Base-by-base conservation (phyloP, 1,140 invertebrate genomes). In the Neotoxoptera formosana region DNA sequence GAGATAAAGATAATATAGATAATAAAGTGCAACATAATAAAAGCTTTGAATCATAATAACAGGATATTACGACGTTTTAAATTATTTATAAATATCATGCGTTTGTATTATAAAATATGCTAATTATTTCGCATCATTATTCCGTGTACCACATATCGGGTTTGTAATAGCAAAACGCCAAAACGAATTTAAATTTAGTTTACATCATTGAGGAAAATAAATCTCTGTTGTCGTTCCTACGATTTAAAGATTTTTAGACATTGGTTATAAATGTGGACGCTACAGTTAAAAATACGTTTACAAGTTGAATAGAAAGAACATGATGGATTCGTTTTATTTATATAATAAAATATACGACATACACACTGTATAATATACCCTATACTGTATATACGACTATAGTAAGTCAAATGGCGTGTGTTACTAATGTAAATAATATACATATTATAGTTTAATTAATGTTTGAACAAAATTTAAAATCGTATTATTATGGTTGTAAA, bases 241-340 rank as follows among this genome's bases (percentile, higher is more conserved):
- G 45, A 45, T 84, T 84, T 45, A 84, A 36, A 84, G 36, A 14
- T 84, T 84, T 41, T 41, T 84, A 41, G 83, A 45, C 83, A 45
- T 84, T 30, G 23, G 83, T 84, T 84, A 45, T 41, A 67, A 67
- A 84, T 84, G 36, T 30, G 36, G 36, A 84, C 83, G 23, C 9
- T 41, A 11, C 36, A 45, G 83, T 84, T 67, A 67, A 67, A 84
- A 84, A 45, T 45, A 84, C 23, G 83, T 45, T 84, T 84, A 41
- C 36, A 45, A 84, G 45, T 84, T 41, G 83, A 14, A 84, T 25
- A 84, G 41, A 9, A 45, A 25, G 36, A 45, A 45, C 36, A 45
- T 41, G 36, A 84, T 45, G 36, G 83, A 84, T 84, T 84, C 23
- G 41, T 84, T 84, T 84, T 84, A 84, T 84, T 84, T 84, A 84